These are phyloP conservation scores for Phyllotis vaccarum DNA, from an alignment of 2,797 vertebrate species.

Conservation along the genomic window DNA sequence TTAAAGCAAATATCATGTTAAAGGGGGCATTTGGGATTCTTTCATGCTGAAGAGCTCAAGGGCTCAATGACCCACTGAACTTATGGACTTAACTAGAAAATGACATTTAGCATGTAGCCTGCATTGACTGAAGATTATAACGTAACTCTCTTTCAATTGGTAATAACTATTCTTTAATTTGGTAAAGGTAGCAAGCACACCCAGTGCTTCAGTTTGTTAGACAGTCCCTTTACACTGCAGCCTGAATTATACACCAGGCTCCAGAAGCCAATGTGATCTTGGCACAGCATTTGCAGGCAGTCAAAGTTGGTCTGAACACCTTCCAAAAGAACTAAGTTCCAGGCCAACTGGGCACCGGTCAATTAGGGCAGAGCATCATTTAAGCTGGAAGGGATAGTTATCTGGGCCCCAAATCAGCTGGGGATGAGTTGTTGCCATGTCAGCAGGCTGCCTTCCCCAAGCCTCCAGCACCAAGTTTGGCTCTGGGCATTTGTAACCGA, in stretches of 20 bases:
- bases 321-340: conserved; percentile 87
- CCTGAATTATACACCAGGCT: conserved; percentile 87
- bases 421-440: conserved; percentile 86
- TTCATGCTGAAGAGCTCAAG: conserved; percentile 80
- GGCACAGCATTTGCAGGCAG: conserved; percentile 83
- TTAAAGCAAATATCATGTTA: conserved; percentile 37
- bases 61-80: conserved; percentile 88
- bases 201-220: conserved; percentile 83
- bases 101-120: conserved; percentile 84
- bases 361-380: conserved; percentile 86
- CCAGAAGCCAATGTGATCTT: conserved; percentile 86
- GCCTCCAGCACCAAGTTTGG: conserved; percentile 84
- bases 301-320: conserved; percentile 85
- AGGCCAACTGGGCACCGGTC: conserved; percentile 86
- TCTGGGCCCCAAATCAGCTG: conserved; percentile 89
- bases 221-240: conserved; percentile 85
- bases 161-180: conserved; percentile 89
- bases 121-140: conserved; percentile 77
- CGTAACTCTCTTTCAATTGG: neutral
- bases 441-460: conserved; percentile 87
- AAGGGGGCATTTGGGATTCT: neutral
- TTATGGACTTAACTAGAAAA: conserved; percentile 85
- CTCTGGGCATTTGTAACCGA: conserved; percentile 85
- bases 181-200: conserved; percentile 87
- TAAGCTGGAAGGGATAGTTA: conserved; percentile 88